Evolutionary conservation across 2,888 invertebrate species (phyloP).

Genomic region (Eupithecia exiguata): DNA sequence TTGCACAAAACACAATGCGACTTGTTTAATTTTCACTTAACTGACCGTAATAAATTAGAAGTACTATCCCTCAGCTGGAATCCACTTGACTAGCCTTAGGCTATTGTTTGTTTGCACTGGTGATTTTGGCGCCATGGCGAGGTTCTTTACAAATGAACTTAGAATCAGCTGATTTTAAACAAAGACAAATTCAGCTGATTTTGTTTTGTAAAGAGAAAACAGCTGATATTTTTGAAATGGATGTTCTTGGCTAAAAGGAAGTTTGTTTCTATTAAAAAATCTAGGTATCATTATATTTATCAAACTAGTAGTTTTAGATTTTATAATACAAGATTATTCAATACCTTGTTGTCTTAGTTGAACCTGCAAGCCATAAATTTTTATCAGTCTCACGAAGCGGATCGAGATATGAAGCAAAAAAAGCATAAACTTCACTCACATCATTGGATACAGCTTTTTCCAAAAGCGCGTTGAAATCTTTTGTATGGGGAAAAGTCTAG

Average conservation of each 20-base stretch:
- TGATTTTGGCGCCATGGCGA: constrained; percentile 32
- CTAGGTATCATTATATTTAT: not conserved
- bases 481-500: constrained; percentile 3
- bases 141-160: constrained; percentile 16
- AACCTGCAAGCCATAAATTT: not conserved
- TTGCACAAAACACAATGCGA: constrained; percentile 66
- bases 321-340: not conserved
- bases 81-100: constrained; percentile 52
- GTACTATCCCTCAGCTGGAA: constrained; percentile 51
- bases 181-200: constrained; percentile 18
- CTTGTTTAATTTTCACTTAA: constrained; percentile 60
- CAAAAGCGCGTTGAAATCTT: constrained; percentile 27
- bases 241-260: not conserved
- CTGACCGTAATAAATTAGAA: constrained; percentile 75
- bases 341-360: too few species aligned
- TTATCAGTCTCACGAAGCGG: not conserved
- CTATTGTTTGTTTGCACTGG: constrained; percentile 23
- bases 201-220: constrained; percentile 14
- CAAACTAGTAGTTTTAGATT: not conserved
- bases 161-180: constrained; percentile 28
- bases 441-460: not conserved
- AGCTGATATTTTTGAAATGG: constrained; percentile 10
- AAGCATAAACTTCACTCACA: not conserved
- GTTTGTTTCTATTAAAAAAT: not conserved
- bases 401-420: not conserved